Evolutionary conservation across 2,888 invertebrate genomes (phyloP), one percentile per base, ranked within the genome.

Genomic region (Gastracanthus pulcherrimus): DNA sequence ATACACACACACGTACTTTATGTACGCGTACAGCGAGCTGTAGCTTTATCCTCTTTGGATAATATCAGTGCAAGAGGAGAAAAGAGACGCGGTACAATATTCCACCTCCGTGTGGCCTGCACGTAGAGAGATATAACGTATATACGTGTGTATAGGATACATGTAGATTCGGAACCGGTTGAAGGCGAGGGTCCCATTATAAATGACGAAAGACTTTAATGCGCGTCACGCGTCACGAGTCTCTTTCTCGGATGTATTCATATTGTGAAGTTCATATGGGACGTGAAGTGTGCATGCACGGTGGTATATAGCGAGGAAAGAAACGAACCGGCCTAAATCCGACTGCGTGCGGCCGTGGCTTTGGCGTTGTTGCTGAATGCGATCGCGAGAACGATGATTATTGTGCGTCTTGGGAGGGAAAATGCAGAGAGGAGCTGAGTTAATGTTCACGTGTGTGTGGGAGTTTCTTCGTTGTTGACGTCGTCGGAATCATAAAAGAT

Each of bases 181-280:
- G 58, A 41, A n/a, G 34, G 6, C 26, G 3, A 11, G 26, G 19
- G 31, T n/a, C 9, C 70, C 71, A 76, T 71, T 81, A 71, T 81
- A 81, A 81, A 81, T 81, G 76, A 81, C 80, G 80, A 76, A 76
- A 81, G 80, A 76, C 58, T 71, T 75, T 75, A 80, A 80, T 80
- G 76, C 76, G 48, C 67, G 80, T 80, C 80, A 76, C 75, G 70
- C 75, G 69, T 79, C 51, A 31, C n/a, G n/a, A n/a, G n/a, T n/a
- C n/a, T n/a, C n/a, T n/a, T n/a, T n/a, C n/a, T n/a, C 38, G 13
- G 41, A 60, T 41, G 51, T 55, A 76, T 76, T 36, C 66, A 38
- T 45, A 13, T 9, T 9, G 51, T 51, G 51, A 51, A 51, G 51
- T 51, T 34, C 34, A 72, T 72, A 58, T 13, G 13, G 29, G 45